Evolutionary conservation across 2,888 invertebrate genomes (phyloP), one percentile per base, ranked within the genome.

Genomic region (Diaprepes abbreviatus): DNA sequence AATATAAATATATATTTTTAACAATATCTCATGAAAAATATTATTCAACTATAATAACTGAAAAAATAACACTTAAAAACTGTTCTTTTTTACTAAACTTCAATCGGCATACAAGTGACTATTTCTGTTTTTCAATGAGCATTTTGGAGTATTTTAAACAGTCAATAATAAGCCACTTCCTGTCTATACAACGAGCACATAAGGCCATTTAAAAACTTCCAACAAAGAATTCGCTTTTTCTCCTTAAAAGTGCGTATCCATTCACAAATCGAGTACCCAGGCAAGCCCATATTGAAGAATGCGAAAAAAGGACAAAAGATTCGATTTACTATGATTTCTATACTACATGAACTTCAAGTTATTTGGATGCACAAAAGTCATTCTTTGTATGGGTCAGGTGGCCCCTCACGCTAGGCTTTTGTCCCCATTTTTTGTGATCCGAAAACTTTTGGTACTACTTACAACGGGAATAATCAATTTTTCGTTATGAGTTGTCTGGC

Each of bases 101-200:
- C 31, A 10, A 35, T n/a, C 36, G 19, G 12, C 17, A 28, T 50
- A 57, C 35, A 43, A 64, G 59, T 64, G 48, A 50, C 48, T 50
- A 69, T 64, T 55, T 54, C 69, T 28, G 48, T 59, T 69, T 67
- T 58, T 48, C 58, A 40, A 43, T 35, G 24, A 69, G 64, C n/a
- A 60, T 60, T 21, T 63, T 45, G 45, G 59, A 70, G 70, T 70
- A 70, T 60, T 65, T 64, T 58, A 70, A 70, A 66, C 54, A 71
- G 71, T 71, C 67, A 71, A 71, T 71, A 71, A 71, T 71, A 71
- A 71, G 58, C 71, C 71, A 71, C 67, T 71, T 71, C 71, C 71
- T 71, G 71, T 40, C 67, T 65, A 64, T 67, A 68, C 64, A 67
- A 33, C 31, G 19, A 54, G 38, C 35, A 33, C 48, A 66, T 38